Conservation (phyloP, 1,140 invertebrate genomes). For the Probaryconus sp. region DNA sequence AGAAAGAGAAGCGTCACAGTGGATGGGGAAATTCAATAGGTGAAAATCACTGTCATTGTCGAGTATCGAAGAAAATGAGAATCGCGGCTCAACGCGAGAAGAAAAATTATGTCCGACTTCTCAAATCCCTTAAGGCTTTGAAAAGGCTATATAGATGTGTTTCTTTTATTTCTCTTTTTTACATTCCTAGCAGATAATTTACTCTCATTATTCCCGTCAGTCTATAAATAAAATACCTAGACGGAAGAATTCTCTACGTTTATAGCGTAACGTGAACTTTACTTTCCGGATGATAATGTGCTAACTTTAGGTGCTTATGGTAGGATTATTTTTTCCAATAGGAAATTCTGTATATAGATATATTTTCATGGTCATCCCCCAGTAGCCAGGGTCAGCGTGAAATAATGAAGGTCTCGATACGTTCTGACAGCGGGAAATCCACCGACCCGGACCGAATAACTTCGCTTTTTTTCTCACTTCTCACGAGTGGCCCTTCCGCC, state of each 20-base stretch:
- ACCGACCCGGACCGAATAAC: conserved; percentile 60
- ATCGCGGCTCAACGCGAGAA: conserved; percentile 45
- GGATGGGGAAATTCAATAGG: conserved; percentile 70
- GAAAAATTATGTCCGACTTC: conserved; percentile 70
- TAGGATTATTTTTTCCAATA: conserved; percentile 35
- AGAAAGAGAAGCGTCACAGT: conserved; percentile 23
- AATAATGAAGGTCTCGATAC: conserved; percentile 68
- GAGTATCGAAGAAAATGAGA: conserved; percentile 71
- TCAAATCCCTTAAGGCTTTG: conserved; percentile 66
- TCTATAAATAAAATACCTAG: no score
- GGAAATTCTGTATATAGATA: conserved; percentile 22
- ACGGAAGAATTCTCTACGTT: no score
- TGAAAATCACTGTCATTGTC: conserved; percentile 74
- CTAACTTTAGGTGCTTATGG: conserved; percentile 31
- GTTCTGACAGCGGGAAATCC: conserved; percentile 69
- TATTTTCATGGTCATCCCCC: conserved; percentile 6
- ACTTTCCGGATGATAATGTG: conserved; percentile 30
- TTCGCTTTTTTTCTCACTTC: conserved; percentile 61
- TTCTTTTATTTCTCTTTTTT: no score
- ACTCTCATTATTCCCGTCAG: no score
- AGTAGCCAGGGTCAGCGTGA: conserved; percentile 62
- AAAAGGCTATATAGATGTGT: background rate
- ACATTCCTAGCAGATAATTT: no score
- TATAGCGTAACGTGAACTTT: no score
- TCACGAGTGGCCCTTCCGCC: conserved; percentile 53